Conservation (phyloP, 2,113 vertebrate species). For the Zonotrichia leucophrys region DNA sequence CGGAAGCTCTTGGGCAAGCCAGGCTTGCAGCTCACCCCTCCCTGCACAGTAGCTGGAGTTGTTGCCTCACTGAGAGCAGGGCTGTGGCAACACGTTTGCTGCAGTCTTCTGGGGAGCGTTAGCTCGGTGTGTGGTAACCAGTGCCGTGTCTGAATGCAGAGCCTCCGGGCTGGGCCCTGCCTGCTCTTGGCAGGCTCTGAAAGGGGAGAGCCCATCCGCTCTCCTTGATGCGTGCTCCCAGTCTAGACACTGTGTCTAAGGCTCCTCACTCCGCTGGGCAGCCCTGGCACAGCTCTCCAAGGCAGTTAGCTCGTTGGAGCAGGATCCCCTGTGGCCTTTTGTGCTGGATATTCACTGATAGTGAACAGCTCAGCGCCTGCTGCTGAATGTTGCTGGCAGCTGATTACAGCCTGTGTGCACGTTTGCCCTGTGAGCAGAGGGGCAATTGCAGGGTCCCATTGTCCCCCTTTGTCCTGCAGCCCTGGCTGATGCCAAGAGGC, state of each 20-base stretch:
- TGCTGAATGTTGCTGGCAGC: neutral
- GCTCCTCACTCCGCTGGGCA: neutral
- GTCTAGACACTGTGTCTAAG: slow-evolving; percentile 35
- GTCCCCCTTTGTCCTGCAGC: neutral
- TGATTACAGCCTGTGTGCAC: neutral
- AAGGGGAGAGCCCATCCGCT: slow-evolving; percentile 22
- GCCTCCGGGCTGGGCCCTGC: slow-evolving; percentile 41
- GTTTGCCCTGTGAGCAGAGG: neutral
- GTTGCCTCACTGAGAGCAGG: neutral
- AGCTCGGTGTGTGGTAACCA: slow-evolving; percentile 30
- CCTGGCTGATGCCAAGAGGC: neutral
- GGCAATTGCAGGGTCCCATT: neutral
- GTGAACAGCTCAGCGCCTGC: neutral
- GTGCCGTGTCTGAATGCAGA: slow-evolving; percentile 17
- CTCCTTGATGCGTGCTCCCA: slow-evolving; percentile 13
- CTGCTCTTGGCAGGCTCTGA: slow-evolving; percentile 45
- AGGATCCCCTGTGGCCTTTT: slow-evolving; percentile 24
- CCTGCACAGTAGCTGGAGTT: slow-evolving; percentile 11
- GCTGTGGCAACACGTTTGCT: slow-evolving; percentile 36
- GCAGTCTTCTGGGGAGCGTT: slow-evolving; percentile 22
- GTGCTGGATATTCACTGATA: slow-evolving; percentile 22
- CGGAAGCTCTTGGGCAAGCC: neutral
- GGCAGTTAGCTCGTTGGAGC: neutral
- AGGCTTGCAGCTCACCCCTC: neutral
- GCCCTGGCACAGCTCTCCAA: neutral